Evolutionary conservation across 2,113 vertebrate species (phyloP).

Genomic region (Clarias batrachus): DNA sequence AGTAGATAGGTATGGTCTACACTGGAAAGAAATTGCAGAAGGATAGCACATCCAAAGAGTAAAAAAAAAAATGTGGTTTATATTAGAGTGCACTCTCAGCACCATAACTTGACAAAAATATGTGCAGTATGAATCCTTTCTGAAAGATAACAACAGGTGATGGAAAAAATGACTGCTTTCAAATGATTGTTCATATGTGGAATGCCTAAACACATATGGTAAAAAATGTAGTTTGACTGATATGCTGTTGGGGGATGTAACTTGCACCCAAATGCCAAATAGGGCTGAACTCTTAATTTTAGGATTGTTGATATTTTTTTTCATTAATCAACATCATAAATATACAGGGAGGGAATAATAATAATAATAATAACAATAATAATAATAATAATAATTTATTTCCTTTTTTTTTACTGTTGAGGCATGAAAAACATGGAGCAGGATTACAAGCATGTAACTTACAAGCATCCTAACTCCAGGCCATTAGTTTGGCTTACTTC

Average conservation of each 20-base stretch:
- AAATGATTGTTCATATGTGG: conserved; percentile 39
- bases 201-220: conserved; percentile 40
- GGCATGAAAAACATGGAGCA: background rate
- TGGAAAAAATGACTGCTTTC: conserved; percentile 47
- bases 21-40: conserved; percentile 13
- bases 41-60: conserved; percentile 31
- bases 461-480: background rate
- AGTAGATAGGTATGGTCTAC: conserved; percentile 14
- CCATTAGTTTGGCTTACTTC: background rate
- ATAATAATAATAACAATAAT: background rate
- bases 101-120: conserved; percentile 34
- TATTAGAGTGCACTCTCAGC: conserved; percentile 45
- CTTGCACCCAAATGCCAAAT: background rate
- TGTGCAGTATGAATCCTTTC: conserved; percentile 21
- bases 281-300: conserved; percentile 1
- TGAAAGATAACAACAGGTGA: conserved; percentile 44
- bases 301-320: background rate
- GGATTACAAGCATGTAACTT: background rate
- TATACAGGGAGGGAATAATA: background rate
- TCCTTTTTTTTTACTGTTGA: background rate
- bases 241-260: conserved; percentile 21
- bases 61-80: conserved; percentile 46
- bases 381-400: too few relatives aligned
- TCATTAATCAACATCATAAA: background rate
- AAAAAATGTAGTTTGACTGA: conserved; percentile 19